Base-by-base conservation (phyloP, 2,797 vertebrate genomes). In the Caiman crocodilus region DNA sequence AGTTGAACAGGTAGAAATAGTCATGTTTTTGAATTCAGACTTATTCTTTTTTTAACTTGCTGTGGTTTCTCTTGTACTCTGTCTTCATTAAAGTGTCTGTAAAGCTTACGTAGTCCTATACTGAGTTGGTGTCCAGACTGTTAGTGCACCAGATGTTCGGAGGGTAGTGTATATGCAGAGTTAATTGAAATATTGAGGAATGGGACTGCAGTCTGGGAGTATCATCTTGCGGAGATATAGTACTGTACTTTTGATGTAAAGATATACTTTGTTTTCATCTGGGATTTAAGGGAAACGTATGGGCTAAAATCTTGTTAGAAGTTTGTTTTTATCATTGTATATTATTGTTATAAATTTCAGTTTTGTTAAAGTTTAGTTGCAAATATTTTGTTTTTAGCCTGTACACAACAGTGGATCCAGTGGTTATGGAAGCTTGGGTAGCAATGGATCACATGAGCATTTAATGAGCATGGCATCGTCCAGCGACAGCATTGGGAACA, bases 351-450 rank as follows among this genome's bases (percentile, higher is more conserved):
- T 55, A 3, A 7, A 3, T 67, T 82, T 71, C 3, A 26, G 9
- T 63, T 92, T 59, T 79, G n/a, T 59, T 76, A 73, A 74, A 87
- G 32, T 32, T 50, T 6, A 73, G 42, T 25, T 57, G 1, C 63
- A 2, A 55, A 30, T n/a, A 50, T 65, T 60, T 9, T 76, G 2
- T 83, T 91, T 6, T 94, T 90, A 99, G 99, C 99, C 99, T 3
- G 98, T 99, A 59, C 98, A 99, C 94, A 99, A 98, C 97, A 98
- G 98, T 14, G 97, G 98, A 76, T 99, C 99, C 84, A 99, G 98
- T 16, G 99, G 99, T 92, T 99, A 99, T 20, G 98, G 98, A 21
- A 99, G 99, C 95, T 94, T 99, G 75, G 98, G 98, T 90, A 99
- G 99, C 98, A 99, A 98, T 3, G 98, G 98, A 28, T 98, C 98